These are phyloP conservation scores for Arothron firmamentum DNA, from an alignment of 2,113 vertebrate species.

Conservation along the genomic window DNA sequence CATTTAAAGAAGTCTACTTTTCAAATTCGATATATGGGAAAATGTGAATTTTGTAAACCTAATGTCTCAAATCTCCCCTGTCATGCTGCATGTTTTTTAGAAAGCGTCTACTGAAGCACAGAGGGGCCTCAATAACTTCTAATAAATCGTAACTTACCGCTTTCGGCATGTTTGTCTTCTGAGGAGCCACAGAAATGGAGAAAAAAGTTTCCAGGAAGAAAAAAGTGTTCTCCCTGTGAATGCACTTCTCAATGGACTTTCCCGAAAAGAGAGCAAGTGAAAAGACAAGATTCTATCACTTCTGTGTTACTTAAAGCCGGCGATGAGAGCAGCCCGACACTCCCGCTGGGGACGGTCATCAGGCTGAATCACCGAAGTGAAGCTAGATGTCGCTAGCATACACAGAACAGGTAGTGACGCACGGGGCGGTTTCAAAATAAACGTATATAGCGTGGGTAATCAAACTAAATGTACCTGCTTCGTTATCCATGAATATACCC, in stretches of 20 bases:
- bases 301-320: constrained; percentile 51
- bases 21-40: too few species aligned
- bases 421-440: constrained; percentile 38
- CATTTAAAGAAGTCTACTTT: too few species aligned
- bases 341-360: constrained; percentile 45
- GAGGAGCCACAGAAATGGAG: constrained; percentile 8
- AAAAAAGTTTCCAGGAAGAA: constrained; percentile 16
- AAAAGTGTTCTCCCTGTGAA: constrained; percentile 16
- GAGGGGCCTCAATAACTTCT: background rate
- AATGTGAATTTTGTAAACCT: too few species aligned
- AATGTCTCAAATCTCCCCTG: too few species aligned
- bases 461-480: too few species aligned
- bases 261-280: constrained; percentile 57
- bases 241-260: constrained; percentile 26
- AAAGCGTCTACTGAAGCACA: background rate
- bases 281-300: constrained; percentile 69
- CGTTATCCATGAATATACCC: too few species aligned
- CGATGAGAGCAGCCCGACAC: constrained; percentile 27
- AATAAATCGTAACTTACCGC: constrained; percentile 70
- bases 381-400: background rate
- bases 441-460: background rate
- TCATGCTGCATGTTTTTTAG: background rate
- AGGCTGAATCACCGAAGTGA: constrained; percentile 55
- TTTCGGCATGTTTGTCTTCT: constrained; percentile 80
- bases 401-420: background rate